Conservation (phyloP, 2,888 invertebrate species). For the Plagodis pulveraria region DNA sequence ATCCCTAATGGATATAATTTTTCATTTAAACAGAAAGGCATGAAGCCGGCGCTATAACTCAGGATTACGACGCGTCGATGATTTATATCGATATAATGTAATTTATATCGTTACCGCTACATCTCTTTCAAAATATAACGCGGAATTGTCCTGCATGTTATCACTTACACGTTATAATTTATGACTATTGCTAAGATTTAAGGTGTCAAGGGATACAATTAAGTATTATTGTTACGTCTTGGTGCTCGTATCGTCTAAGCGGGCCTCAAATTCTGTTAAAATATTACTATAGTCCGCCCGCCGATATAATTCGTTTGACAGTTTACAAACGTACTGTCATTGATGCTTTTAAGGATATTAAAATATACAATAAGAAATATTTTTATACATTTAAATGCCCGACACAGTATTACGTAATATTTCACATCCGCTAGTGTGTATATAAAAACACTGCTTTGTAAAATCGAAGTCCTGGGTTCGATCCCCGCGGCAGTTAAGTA, state of each 20-base stretch:
- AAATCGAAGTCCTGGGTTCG: too few species aligned
- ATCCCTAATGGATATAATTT: constrained; percentile 35
- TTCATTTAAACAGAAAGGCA: constrained; percentile 31
- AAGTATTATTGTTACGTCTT: background rate
- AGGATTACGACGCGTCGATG: constrained; percentile 37
- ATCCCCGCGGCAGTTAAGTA: too few species aligned
- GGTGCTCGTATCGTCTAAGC: background rate
- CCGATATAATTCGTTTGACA: too few species aligned
- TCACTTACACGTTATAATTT: constrained; percentile 58
- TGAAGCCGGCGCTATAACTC: constrained; percentile 33
- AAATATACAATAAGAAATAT: too few species aligned
- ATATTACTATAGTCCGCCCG: too few species aligned
- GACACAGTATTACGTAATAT: too few species aligned
- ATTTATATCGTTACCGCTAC: constrained; percentile 45
- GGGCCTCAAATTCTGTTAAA: too few species aligned
- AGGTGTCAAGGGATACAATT: constrained; percentile 58
- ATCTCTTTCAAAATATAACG: constrained; percentile 53
- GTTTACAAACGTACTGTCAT: too few species aligned
- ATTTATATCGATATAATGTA: constrained; percentile 20
- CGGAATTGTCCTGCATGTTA: constrained; percentile 70
- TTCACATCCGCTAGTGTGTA: too few species aligned
- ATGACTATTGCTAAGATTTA: constrained; percentile 61
- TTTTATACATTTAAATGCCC: too few species aligned
- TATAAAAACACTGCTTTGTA: too few species aligned
- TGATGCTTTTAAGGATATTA: too few species aligned